Base-by-base conservation (phyloP, 1,140 invertebrate species). In the Idris sp. region DNA sequence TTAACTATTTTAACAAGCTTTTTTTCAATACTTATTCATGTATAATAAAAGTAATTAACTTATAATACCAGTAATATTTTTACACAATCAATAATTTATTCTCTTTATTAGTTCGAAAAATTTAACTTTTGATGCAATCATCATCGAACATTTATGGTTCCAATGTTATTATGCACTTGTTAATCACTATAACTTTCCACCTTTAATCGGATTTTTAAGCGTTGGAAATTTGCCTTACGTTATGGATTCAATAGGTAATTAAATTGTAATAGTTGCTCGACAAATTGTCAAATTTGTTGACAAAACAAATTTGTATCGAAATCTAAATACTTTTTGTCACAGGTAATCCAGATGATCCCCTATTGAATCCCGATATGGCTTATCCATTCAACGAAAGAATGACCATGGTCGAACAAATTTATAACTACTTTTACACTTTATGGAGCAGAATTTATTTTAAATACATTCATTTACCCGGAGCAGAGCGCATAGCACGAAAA, bases 141-240 rank as follows among this genome's bases (percentile, higher is more conserved):
- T 86, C n/a, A 84, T 85, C 35, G 84, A 86, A 68, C 83, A 86
- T 36, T 76, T 86, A 26, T 86, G 83, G 84, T 86, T 74, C 62
- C 84, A 86, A 49, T 86, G 84, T 44, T 86, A 84, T 75, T 86
- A 86, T 53, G 67, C 77, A n/a, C 73, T 86, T 22, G 83, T 86
- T 11, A 79, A 81, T 13, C 61, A 79, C 53, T 85, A 82, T 18
- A 78, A 86, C 40, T 85, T 78, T 49, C 84, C 84, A 2, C 75
- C 82, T 6, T 62, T 86, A 33, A 77, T 86, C 54, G 84, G 84
- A 64, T 86, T 84, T 53, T 71, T 85, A 30, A 86, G 83, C 48
- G 84, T 86, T 30, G 84, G 84, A 13, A 86, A 84, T 75, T 78
- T 86, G 36, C 84, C 84, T 0, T 85, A 84, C 41, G 84, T 76